Evolutionary conservation across 2,113 vertebrate species (phyloP).

Genomic region (Microcebus lehilahytsara): DNA sequence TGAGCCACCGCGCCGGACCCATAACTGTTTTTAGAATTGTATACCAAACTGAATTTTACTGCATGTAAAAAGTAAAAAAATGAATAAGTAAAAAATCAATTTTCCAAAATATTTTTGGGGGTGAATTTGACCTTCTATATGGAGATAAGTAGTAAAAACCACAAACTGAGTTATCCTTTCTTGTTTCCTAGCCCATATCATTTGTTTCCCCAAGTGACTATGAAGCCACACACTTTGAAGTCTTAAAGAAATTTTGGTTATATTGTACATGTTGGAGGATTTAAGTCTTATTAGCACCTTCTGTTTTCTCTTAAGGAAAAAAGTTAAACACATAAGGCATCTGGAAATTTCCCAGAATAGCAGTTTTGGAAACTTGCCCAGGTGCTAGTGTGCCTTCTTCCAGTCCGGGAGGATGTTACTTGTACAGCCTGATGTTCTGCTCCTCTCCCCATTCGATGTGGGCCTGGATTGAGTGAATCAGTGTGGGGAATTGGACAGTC

Average conservation of each 20-base stretch:
- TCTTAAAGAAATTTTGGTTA: slow-evolving; percentile 32
- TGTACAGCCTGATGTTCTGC: not conserved
- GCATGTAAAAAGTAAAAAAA: not conserved
- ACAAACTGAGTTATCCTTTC: not conserved
- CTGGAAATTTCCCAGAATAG: not conserved
- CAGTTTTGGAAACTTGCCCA: not conserved
- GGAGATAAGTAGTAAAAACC: not conserved
- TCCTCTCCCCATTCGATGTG: not conserved
- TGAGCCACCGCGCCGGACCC: no score
- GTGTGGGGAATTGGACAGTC: not conserved
- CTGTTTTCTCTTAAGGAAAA: not conserved
- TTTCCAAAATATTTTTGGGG: not conserved
- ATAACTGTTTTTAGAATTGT: not conserved
- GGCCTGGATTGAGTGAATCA: not conserved
- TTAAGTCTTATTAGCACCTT: slow-evolving; percentile 26
- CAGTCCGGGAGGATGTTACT: not conserved
- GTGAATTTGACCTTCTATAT: not conserved
- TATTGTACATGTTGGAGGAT: not conserved
- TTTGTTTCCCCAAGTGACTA: slow-evolving; percentile 1
- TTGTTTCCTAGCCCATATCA: not conserved
- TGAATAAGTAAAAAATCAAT: not conserved
- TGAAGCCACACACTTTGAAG: slow-evolving; percentile 11
- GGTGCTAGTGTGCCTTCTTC: not conserved
- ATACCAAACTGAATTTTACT: not conserved
- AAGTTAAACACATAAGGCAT: not conserved